Evolutionary conservation across 1,140 invertebrate species (phyloP), one percentile per base, ranked within the genome.

Genomic region (Drosophila kurseongensis): DNA sequence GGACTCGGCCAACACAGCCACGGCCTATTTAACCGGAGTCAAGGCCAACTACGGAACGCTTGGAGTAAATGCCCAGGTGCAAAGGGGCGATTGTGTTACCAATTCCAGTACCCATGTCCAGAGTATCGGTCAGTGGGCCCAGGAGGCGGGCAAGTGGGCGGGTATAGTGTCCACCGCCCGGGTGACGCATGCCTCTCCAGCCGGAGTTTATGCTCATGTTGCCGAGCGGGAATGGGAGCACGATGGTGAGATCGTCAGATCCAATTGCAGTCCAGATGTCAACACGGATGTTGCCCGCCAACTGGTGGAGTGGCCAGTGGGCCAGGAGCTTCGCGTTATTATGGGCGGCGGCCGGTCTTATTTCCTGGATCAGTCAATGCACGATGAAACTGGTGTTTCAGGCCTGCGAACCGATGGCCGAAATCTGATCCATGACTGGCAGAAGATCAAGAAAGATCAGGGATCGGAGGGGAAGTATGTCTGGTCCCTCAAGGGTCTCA

Each of bases 11-110:
- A 96, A 94, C 47, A 95, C 96, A 0, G 92, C 94, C 4, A 98
- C 97, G 0, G 97, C 97, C 0, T 97, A 96, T 75, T 92, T 98
- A n/a, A 94, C 94, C 35, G 97, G 97, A 1, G 95, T 97, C 0
- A 98, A 98, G 92, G 94, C 94, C 1, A 97, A 97, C 86, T 93
- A 93, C 35, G 95, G 94, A 44, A 96, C 95, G 0, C 89, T 97
- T 10, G 97, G 97, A 0, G 94, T 98, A 4, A 95, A 94, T 72
- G 95, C 94, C 0, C 91, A 93, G 8, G 95, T 96, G 4, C 93
- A 92, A 10, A 92, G 93, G 5, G 83, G 92, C 1, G 94, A 95
- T 77, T 95, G 96, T 55, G 71, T 55, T 16, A 69, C 58, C 1
- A 61, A 91, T 47, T 38, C 12, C 0, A 94, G 93, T 0, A 96